A percentile compares a stretch with the other conserved stretches of the same genome.
These are phyloP conservation scores for Timema cristinae DNA, from an alignment of 2,888 invertebrate species.

Conservation along the genomic window DNA sequence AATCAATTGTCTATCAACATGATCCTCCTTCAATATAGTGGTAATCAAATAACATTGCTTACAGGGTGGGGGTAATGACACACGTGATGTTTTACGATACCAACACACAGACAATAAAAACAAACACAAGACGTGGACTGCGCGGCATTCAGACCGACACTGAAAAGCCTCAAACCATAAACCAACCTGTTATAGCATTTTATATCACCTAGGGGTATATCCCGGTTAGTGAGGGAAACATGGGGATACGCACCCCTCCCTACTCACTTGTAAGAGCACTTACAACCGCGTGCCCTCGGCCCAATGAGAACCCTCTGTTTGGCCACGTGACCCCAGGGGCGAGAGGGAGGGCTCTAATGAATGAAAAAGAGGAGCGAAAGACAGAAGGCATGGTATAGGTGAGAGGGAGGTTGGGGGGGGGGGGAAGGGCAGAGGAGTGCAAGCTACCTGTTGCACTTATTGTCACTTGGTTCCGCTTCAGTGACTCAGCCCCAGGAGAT, in stretches of 20 bases:
- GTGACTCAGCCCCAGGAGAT: too few species aligned
- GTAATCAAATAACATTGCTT: too few species aligned
- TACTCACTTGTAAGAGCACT: background rate
- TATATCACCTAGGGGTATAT: constrained; percentile 25
- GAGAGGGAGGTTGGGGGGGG: too few species aligned
- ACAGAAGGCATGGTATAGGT: too few species aligned
- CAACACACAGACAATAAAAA: background rate
- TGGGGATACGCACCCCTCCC: background rate
- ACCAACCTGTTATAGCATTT: constrained; percentile 23
- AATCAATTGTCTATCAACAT: too few species aligned
- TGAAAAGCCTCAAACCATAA: constrained; percentile 18
- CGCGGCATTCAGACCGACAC: constrained; percentile 13
- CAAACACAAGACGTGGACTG: background rate
- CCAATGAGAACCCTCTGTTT: constrained; percentile 24
- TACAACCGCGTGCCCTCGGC: constrained; percentile 27
- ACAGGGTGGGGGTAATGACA: too few species aligned
- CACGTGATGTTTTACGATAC: constrained; percentile 1
- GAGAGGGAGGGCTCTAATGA: too few species aligned
- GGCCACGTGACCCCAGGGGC: constrained; percentile 23
- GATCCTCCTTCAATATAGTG: too few species aligned
- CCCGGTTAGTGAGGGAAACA: background rate
- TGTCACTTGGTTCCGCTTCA: too few species aligned
- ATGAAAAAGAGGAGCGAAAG: too few species aligned
- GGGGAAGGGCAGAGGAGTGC: too few species aligned
- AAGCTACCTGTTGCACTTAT: too few species aligned